phyloP scores from a whole-genome alignment of 2,888 invertebrate species.

The Zhengitettix transpicula region DNA sequence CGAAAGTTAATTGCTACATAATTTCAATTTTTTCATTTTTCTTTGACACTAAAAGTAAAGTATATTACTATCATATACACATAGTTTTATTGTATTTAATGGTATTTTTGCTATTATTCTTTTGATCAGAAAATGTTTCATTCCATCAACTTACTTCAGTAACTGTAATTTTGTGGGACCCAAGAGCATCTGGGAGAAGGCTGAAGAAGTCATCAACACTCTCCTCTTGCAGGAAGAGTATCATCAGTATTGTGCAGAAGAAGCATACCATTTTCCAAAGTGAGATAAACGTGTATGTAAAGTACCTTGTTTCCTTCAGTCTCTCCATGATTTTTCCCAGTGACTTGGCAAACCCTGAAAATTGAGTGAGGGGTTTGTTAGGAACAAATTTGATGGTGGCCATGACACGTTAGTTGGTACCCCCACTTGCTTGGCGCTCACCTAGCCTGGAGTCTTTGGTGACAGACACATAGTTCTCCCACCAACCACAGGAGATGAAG shows the following conservation, averaged over 20 bases:
- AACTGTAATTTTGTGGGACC: conserved; percentile 18
- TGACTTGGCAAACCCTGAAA: conserved; percentile 18
- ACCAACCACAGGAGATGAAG: conserved; percentile 63
- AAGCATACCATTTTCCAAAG: conserved; percentile 64
- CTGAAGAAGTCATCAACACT: conserved; percentile 17
- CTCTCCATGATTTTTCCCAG: conserved; percentile 33
- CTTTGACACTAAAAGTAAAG: too few species aligned
- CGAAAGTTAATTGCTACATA: too few species aligned
- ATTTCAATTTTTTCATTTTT: too few species aligned
- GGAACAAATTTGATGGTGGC: not conserved
- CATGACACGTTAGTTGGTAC: not conserved
- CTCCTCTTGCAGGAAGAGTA: conserved; percentile 27
- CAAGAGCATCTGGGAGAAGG: conserved; percentile 15
- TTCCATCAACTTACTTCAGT: conserved; percentile 12
- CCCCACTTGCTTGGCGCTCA: too few species aligned
- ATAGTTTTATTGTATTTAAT: too few species aligned
- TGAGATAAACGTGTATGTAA: conserved; percentile 54
- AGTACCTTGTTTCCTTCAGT: conserved; percentile 45
- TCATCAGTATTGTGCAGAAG: conserved; percentile 41
- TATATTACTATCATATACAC: too few species aligned
- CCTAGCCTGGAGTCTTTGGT: conserved; percentile 18
- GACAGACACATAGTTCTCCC: conserved; percentile 57
- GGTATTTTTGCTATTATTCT: too few species aligned
- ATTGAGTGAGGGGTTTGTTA: not conserved
- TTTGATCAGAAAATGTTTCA: conserved; percentile 16